Base-by-base conservation (phyloP, 2,113 vertebrate genomes). In the Neodontobutis hainanensis region DNA sequence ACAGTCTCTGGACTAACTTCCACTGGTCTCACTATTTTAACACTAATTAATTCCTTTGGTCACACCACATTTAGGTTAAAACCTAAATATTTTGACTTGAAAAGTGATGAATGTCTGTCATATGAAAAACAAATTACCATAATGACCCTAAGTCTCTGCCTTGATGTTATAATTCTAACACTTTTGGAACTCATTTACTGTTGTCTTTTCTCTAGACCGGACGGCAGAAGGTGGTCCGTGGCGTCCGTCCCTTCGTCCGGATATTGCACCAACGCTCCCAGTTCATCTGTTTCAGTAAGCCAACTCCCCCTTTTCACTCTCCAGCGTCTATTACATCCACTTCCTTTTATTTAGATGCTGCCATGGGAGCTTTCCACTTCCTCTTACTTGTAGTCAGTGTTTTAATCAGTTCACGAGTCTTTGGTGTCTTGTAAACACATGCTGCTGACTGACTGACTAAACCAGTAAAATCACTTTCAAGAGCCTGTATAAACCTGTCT, bases 211-310 rank as follows among this genome's bases (percentile, higher is more conserved):
- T 82, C 58, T 87, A 96, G 96, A 89, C 92, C 93, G 15, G 97
- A 98, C 62, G 95, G 95, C 51, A 92, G 97, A 73, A 92, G 97
- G 78, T 98, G 96, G 97, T 98, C 97, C 5, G 93, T 98, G 61
- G 96, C 96, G 0, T 98, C 96, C 0, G 88, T 98, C 61, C 96
- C 96, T 10, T 97, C 97, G 0, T 98, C 97, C 56, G 97, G 97
- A 87, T 98, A 98, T 89, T 95, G 97, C 74, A 98, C 96, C 80
- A 98, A 96, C 71, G 96, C 96, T 0, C 95, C 96, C 85, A 97
- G 96, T 85, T 97, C 97, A 80, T 96, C 96, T 0, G 92, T 98
- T 63, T 98, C 96, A 86, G 97, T 98, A 93, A 95, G 34, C 19
- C 3, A 19, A 63, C 14, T 58, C 11, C 8, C 58, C 19, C 32